These are phyloP conservation scores for Bhutanitis thaidina DNA, from an alignment of 2,888 invertebrate genomes.

Conservation along the genomic window DNA sequence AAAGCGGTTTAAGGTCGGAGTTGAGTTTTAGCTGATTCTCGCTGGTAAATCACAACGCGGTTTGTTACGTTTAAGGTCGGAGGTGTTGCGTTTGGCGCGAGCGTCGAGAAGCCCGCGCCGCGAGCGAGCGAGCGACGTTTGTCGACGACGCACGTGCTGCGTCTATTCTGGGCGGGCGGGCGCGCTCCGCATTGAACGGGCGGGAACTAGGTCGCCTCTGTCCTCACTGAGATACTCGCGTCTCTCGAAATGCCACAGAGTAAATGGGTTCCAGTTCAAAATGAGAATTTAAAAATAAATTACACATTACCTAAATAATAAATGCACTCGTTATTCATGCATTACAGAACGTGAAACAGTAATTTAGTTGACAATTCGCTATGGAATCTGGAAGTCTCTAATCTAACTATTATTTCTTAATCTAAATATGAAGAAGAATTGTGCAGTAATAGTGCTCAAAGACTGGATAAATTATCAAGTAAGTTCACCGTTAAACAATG, in stretches of 20 bases:
- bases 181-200: slow-evolving; percentile 57
- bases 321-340: slow-evolving; percentile 10
- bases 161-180: slow-evolving; percentile 72
- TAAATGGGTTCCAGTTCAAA: slow-evolving; percentile 19
- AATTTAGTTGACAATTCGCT: slow-evolving; percentile 12
- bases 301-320: slow-evolving; percentile 5
- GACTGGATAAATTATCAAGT: too few species aligned
- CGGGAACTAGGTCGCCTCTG: slow-evolving; percentile 58
- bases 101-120: slow-evolving; percentile 29
- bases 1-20: slow-evolving; percentile 18
- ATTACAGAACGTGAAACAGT: background rate
- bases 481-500: too few species aligned
- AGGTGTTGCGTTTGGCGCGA: slow-evolving; percentile 15
- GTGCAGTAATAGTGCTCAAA: too few species aligned
- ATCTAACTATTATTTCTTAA: too few species aligned
- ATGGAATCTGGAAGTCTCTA: background rate
- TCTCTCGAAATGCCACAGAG: slow-evolving; percentile 24
- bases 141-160: slow-evolving; percentile 74
- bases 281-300: slow-evolving; percentile 15
- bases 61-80: slow-evolving; percentile 25
- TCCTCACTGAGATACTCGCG: slow-evolving; percentile 30
- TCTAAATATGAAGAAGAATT: too few species aligned
- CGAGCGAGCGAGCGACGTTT: slow-evolving; percentile 48
- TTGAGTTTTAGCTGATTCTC: slow-evolving; percentile 5
- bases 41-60: slow-evolving; percentile 26